Base-by-base conservation (phyloP, 1,140 invertebrate genomes). In the Meloidogyne chitwoodi region DNA sequence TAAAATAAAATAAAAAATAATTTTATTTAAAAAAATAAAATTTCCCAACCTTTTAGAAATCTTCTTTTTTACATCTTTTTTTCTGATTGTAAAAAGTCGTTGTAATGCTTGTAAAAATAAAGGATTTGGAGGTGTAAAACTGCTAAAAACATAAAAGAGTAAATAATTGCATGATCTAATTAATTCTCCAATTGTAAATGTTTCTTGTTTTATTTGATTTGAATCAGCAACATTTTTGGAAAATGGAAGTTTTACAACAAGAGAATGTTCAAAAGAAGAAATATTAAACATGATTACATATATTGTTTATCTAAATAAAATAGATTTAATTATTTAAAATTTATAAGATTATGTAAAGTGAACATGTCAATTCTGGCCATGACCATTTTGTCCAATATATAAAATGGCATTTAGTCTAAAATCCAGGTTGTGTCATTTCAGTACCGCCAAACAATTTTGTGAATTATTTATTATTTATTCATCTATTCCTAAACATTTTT, bases 61-160 rank as follows among this genome's bases (percentile, higher is more conserved):
- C 74, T 48, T 62, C 70, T 74, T 64, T 22, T 62, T 24, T n/a
- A 41, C 22, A 22, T 70, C 62, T n/a, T 76, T 68, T 8, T 24
- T 24, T 34, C 26, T 73, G 14, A 19, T 61, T 29, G 6, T 19
- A 64, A 73, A 19, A 4, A 73, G 12, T 29, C 31, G 61, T 31
- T 73, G 24, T 14, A 73, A 64, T 19, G 71, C 27, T 64, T 73
- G 71, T 8, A 73, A 12, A 63, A 73, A 73, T 27, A 64, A 63
- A 19, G 44, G 71, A 63, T 73, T 73, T 27, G 41, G 48, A 14
- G 22, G 27, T 19, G 27, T 76, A 16, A 66, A 69, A 27, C 68
- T 75, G 3, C 68, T 34, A 29, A 76, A 56, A 27, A 76, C 48
- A 41, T 71, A 74, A 63, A 76, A 76, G 6, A 71, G 19, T 22